Evolutionary conservation across 2,797 vertebrate genomes (phyloP).

Genomic region (Sebastes matsubarae): DNA sequence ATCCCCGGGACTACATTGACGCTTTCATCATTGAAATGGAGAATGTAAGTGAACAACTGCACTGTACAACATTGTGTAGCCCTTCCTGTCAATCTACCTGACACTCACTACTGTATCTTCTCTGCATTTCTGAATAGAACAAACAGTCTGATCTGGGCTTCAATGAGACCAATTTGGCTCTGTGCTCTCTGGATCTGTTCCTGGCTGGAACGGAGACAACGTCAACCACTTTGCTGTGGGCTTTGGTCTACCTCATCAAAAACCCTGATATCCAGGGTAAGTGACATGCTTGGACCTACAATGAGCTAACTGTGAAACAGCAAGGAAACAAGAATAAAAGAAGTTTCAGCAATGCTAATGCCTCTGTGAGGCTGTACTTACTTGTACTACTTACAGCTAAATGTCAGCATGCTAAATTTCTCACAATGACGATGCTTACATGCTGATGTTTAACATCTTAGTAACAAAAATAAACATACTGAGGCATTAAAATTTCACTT

Average conservation of each 20-base stretch:
- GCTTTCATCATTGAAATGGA: conserved; percentile 83
- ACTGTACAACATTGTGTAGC: too few species aligned
- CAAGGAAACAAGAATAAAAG: too few species aligned
- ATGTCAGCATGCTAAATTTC: too few species aligned
- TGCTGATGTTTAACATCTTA: too few species aligned
- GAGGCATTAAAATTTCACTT: too few species aligned
- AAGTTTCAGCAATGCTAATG: too few species aligned
- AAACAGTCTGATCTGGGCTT: conserved; percentile 67
- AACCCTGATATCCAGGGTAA: conserved; percentile 86
- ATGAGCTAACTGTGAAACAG: too few species aligned
- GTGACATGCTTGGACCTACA: neutral
- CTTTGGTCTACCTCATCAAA: conserved; percentile 81
- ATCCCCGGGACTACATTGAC: conserved; percentile 79
- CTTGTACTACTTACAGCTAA: too few species aligned
- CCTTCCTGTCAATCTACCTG: neutral
- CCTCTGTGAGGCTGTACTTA: too few species aligned
- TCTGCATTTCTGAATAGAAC: conserved; percentile 44
- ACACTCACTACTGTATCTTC: neutral
- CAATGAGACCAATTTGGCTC: conserved; percentile 77
- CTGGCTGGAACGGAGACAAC: conserved; percentile 88
- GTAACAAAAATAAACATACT: too few species aligned
- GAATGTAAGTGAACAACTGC: conserved; percentile 58
- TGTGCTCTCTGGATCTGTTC: conserved; percentile 83
- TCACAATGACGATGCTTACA: too few species aligned
- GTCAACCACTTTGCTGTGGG: conserved; percentile 85